A percentile compares a stretch with the other conserved stretches of the same genome.
Evolutionary conservation across 2,888 invertebrate species (phyloP).

Genomic region (Sabatieria punctata): DNA sequence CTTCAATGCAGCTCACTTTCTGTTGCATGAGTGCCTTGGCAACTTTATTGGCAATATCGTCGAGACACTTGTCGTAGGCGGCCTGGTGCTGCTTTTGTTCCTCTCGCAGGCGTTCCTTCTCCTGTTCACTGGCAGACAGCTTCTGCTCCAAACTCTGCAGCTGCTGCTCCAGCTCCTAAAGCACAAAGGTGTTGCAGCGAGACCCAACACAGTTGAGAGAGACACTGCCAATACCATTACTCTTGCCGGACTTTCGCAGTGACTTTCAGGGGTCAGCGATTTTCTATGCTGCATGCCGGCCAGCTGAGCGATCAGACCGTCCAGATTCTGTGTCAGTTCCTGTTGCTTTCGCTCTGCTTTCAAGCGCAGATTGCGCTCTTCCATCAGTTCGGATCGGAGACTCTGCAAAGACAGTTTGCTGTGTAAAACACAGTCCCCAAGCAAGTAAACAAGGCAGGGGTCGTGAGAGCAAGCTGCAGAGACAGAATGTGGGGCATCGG

Average conservation of each 20-base stretch:
- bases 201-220: no score
- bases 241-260: no score
- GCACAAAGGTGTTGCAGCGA: no score
- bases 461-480: no score
- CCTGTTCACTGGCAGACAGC: not conserved
- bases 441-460: no score
- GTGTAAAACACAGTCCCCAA: no score
- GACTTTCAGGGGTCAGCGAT: no score
- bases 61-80: not conserved
- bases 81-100: not conserved
- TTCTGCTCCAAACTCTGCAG: not conserved
- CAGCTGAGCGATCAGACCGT: not conserved
- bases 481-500: no score
- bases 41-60: slow-evolving; percentile 2
- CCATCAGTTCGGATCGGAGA: not conserved
- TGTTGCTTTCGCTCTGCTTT: not conserved
- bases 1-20: no score
- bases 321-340: not conserved
- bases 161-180: not conserved
- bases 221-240: no score
- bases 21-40: slow-evolving; percentile 1
- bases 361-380: slow-evolving; percentile 1
- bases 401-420: slow-evolving; percentile 4
- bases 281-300: no score
- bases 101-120: not conserved